These are phyloP conservation scores for Panthera tigris DNA, from an alignment of 2,113 vertebrate genomes.

Conservation along the genomic window DNA sequence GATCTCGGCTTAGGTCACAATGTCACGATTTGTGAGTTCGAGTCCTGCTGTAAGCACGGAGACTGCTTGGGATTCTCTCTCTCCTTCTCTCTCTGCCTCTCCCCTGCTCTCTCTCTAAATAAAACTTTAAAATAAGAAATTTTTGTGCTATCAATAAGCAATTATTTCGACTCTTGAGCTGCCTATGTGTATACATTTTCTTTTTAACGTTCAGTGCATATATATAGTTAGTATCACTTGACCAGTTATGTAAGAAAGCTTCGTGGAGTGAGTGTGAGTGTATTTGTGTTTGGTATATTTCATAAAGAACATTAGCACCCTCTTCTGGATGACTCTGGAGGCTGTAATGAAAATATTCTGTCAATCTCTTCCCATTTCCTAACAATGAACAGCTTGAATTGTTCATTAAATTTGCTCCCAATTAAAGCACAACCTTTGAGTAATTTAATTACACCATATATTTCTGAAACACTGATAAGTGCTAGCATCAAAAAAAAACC, in stretches of 20 bases:
- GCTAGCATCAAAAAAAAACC: slow-evolving; percentile 69
- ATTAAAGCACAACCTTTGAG: slow-evolving; percentile 76
- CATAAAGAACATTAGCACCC: slow-evolving; percentile 84
- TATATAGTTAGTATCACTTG: not conserved
- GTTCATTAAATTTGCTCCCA: slow-evolving; percentile 82
- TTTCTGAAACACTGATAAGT: slow-evolving; percentile 79
- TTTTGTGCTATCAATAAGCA: not conserved
- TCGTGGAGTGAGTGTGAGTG: not conserved
- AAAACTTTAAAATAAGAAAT: not conserved
- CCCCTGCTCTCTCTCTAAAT: no score
- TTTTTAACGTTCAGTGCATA: slow-evolving; percentile 52
- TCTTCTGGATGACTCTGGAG: slow-evolving; percentile 84
- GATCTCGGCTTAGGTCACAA: no score
- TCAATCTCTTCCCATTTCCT: slow-evolving; percentile 59
- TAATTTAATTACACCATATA: slow-evolving; percentile 81
- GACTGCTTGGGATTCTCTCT: no score
- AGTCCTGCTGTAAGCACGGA: no score
- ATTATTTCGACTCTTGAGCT: not conserved
- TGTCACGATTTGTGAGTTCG: no score
- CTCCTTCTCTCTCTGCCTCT: no score
- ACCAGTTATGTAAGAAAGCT: slow-evolving; percentile 15
- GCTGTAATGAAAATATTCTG: slow-evolving; percentile 67
- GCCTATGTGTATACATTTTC: slow-evolving; percentile 40
- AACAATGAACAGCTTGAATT: slow-evolving; percentile 82
- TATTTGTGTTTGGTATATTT: slow-evolving; percentile 54